Evolutionary conservation across 37 sponge, comb jelly and placozoan genomes (phyloP).

Genomic region (Petrosia ficiformis): DNA sequence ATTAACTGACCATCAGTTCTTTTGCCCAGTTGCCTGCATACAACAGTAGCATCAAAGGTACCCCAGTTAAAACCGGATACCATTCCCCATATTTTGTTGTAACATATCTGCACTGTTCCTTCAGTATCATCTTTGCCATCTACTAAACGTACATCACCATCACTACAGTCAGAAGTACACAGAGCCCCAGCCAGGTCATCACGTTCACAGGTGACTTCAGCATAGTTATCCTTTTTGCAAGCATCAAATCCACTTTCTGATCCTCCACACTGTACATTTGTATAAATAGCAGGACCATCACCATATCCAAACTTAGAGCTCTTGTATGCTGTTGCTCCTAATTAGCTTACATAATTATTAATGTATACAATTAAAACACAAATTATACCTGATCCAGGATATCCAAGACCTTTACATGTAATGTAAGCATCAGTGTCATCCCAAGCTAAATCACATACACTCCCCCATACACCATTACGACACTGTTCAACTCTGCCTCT

Average conservation of each 20-base stretch:
- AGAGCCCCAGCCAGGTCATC: not conserved
- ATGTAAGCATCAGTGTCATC: slow-evolving; percentile 23
- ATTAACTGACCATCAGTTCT: not conserved
- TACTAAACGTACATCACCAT: not conserved
- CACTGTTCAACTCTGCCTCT: slow-evolving; percentile 51
- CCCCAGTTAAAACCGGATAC: not conserved
- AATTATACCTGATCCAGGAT: slow-evolving; percentile 6
- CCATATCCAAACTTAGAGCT: not conserved
- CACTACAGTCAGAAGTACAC: not conserved
- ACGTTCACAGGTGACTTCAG: not conserved
- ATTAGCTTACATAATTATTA: too few species aligned
- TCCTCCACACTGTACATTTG: slow-evolving; percentile 4
- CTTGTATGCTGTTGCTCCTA: not conserved
- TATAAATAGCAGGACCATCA: not conserved
- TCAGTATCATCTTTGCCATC: not conserved
- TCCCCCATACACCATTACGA: slow-evolving; percentile 23
- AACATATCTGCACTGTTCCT: not conserved
- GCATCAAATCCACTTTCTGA: not conserved
- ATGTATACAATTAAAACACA: too few species aligned
- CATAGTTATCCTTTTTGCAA: not conserved
- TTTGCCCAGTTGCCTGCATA: not conserved
- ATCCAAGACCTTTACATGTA: slow-evolving; percentile 37
- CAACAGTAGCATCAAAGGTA: not conserved
- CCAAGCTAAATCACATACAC: slow-evolving; percentile 44
- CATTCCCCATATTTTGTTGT: not conserved